Evolutionary conservation across 2,888 invertebrate genomes (phyloP), one percentile per base, ranked within the genome.

Genomic region (Drosophila pegasa): DNA sequence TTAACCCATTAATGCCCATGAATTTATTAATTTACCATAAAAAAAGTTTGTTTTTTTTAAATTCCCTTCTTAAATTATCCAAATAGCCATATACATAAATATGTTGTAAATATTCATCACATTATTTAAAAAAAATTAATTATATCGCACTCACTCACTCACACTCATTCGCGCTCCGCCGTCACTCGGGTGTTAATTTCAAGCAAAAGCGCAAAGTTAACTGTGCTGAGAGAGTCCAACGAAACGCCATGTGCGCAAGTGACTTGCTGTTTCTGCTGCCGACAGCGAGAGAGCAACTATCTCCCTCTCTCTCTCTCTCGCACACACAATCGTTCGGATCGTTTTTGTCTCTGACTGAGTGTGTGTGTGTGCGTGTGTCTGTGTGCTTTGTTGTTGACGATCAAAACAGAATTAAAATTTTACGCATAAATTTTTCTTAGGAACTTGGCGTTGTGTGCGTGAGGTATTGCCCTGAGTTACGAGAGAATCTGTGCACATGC

Each of bases 401-500:
- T 88, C 87, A 87, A 88, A 88, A 85, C 85, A 85, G 88, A 88
- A 85, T 85, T 85, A 89, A 88, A 88, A 89, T 80, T 86, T 75
- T 88, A 84, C 84, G 88, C 88, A 86, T 89, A 86, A 75, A 86
- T 73, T 87, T 86, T 84, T 88, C 82, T 88, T 65, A 78, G 83
- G 78, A 88, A 86, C 75, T 76, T 71, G 72, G 48, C 45, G 57
- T 48, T 62, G 84, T 75, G 18, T 68, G 71, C 56, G 78, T 76
- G 87, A 88, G 84, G 88, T 88, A 88, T 83, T 85, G 84, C 80
- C 87, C 88, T 72, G 72, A 58, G 68, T 65, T 57, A 62, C 70
- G 63, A 38, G 65, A 61, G 69, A 63, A 57, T 48, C 60, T 74
- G 48, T 68, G 55, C 57, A 56, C 25, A 38, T 35, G 31, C 22